Evolutionary conservation across 2,888 invertebrate species (phyloP).

Genomic region (Plagodis dolabraria): DNA sequence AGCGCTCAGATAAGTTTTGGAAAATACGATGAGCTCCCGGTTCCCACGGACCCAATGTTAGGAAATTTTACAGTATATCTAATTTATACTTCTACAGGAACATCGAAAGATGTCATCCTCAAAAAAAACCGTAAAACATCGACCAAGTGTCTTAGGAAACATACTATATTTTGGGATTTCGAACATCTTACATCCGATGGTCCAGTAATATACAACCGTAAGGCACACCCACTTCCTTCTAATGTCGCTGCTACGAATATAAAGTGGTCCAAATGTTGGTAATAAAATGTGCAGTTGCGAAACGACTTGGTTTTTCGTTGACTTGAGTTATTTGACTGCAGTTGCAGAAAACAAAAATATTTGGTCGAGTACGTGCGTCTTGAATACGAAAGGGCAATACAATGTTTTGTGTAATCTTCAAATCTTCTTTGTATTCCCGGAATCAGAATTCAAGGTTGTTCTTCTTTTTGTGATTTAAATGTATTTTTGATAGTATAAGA

Average conservation of each 20-base stretch:
- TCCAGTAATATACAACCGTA: slow-evolving; percentile 36
- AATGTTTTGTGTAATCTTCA: no score
- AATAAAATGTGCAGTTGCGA: slow-evolving; percentile 36
- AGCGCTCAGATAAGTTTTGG: no score
- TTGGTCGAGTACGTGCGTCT: slow-evolving; percentile 2
- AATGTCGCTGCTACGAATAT: slow-evolving; percentile 39
- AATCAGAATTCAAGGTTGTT: no score
- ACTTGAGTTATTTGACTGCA: slow-evolving; percentile 32
- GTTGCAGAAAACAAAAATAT: slow-evolving; percentile 25
- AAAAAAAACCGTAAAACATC: no score
- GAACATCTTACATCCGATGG: slow-evolving; percentile 34
- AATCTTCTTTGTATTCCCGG: no score
- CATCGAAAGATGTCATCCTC: no score
- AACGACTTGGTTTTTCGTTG: slow-evolving; percentile 22
- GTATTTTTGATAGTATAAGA: no score
- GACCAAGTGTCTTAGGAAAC: slow-evolving; percentile 12
- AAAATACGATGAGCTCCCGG: no score
- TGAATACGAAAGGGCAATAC: slow-evolving; percentile 2
- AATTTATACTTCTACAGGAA: no score
- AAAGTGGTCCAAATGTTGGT: slow-evolving; percentile 37
- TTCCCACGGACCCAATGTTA: no score
- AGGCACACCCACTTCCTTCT: slow-evolving; percentile 35
- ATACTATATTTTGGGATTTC: slow-evolving; percentile 17
- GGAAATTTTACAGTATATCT: no score
- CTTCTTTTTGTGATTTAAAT: no score